Percentiles rank a stretch among this genome's conserved stretches.
Evolutionary conservation across 2,113 vertebrate species (phyloP).

Genomic region (Aegithalos caudatus): DNA sequence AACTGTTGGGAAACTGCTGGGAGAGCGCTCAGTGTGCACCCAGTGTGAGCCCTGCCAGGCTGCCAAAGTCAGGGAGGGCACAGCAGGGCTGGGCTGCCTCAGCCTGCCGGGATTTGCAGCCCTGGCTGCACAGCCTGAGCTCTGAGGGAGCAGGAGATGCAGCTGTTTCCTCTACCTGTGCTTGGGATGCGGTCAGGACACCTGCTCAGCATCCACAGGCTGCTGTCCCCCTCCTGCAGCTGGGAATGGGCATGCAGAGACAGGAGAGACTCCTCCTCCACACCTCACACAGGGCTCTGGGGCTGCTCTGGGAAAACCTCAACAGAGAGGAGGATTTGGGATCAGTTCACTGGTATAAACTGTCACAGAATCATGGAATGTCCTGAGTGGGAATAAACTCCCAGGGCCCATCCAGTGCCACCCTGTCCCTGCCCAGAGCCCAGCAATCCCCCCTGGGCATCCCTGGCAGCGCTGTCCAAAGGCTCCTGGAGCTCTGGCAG

Average conservation of each 20-base stretch:
- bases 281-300: not conserved
- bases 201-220: not conserved
- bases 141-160: accelerated
- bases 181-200: not conserved
- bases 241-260: not conserved
- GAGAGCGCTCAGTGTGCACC: slow-evolving; percentile 3
- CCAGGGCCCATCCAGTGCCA: too few relatives aligned
- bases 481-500: not conserved
- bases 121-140: not conserved
- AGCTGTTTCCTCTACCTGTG: not conserved
- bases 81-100: not conserved
- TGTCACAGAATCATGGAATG: accelerated
- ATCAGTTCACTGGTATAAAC: not conserved
- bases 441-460: not conserved
- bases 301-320: not conserved
- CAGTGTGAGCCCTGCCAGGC: slow-evolving; percentile 22
- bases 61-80: slow-evolving; percentile 26
- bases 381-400: too few relatives aligned
- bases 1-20: slow-evolving; percentile 41
- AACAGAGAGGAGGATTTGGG: not conserved
- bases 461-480: not conserved
- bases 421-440: not conserved
- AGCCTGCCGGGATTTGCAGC: not conserved
- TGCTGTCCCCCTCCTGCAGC: not conserved
- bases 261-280: not conserved